Base-by-base conservation (phyloP, 1,140 invertebrate genomes). In the Drosophila parvula region DNA sequence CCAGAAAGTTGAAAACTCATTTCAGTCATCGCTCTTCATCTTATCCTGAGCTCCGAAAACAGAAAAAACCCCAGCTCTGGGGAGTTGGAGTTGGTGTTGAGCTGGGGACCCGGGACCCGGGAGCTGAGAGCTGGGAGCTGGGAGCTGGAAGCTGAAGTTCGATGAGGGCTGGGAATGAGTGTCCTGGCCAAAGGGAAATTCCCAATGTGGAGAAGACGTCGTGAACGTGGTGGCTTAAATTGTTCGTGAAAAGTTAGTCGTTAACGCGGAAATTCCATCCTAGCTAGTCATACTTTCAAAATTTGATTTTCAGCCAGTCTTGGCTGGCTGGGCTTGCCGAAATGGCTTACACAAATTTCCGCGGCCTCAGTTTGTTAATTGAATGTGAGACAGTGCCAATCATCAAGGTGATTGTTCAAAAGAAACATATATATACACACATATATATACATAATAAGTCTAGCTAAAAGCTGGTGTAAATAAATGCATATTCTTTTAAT, bases 21-120 rank as follows among this genome's bases (percentile, higher is more conserved):
- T 73, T 71, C 38, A 73, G 41, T 32, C 69, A 73, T 65, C 60
- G 45, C 58, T 43, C 60, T 51, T 68, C 65, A 68, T 68, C 44
- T 44, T 43, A 14, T 18, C 18, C 14, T n/a, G 27, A 12, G 30
- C 9, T 7, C 28, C 18, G 10, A 32, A 50, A 30, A 16, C 27
- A 8, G 28, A 5, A n/a, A 32, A 50, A 11, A 4, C 36, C 22
- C 36, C 22, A n/a, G 18, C 45, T 51, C 44, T 18, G 10, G 57
- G 30, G 63, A 65, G 56, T 44, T 61, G 32, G 50, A 36, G 16
- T 53, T 53, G 28, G 22, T 22, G 22, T 22, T 22, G 22, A 22
- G 22, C 22, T 22, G 22, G 22, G 22, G n/a, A n/a, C n/a, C n/a
- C n/a, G n/a, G n/a, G n/a, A n/a, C n/a, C n/a, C n/a, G 22, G 22